A percentile compares a stretch with the other conserved stretches of the same genome.
These are phyloP conservation scores for Eulemur mongoz DNA, from an alignment of 2,797 vertebrate genomes.

Conservation along the genomic window DNA sequence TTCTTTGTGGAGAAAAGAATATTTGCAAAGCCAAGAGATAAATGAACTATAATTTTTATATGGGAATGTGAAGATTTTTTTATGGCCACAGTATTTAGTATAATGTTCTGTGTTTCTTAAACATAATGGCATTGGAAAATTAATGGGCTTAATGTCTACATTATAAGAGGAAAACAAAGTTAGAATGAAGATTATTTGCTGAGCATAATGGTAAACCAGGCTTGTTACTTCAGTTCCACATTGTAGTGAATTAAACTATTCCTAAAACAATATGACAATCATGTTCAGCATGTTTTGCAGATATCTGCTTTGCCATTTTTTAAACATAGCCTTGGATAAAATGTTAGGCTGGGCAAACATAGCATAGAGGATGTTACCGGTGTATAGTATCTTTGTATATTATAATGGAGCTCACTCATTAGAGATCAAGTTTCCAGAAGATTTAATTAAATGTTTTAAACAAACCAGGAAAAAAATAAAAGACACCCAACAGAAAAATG, in stretches of 20 bases:
- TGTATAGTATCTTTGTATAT: background rate
- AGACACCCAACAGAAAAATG: background rate
- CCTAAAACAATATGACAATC: background rate
- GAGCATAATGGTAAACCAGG: background rate
- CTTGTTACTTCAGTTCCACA: background rate
- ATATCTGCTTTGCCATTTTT: background rate
- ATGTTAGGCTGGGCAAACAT: background rate
- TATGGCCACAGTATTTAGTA: background rate
- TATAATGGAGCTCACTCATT: background rate
- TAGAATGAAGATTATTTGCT: conserved; percentile 52
- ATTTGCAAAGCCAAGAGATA: conserved; percentile 26
- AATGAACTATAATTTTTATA: conserved; percentile 35
- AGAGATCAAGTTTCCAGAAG: background rate
- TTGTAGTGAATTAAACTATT: conserved; percentile 27
- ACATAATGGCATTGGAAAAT: conserved; percentile 34
- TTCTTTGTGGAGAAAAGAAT: background rate
- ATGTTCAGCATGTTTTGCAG: background rate
- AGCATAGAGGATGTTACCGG: background rate
- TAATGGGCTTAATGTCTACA: conserved; percentile 24
- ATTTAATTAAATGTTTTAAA: background rate
- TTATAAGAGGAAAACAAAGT: conserved; percentile 38
- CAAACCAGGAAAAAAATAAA: background rate
- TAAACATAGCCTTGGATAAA: background rate
- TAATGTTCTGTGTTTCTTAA: conserved; percentile 25
- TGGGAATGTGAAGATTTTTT: background rate